Evolutionary conservation across 2,797 vertebrate genomes (phyloP).

Genomic region (Tapirus indicus): DNA sequence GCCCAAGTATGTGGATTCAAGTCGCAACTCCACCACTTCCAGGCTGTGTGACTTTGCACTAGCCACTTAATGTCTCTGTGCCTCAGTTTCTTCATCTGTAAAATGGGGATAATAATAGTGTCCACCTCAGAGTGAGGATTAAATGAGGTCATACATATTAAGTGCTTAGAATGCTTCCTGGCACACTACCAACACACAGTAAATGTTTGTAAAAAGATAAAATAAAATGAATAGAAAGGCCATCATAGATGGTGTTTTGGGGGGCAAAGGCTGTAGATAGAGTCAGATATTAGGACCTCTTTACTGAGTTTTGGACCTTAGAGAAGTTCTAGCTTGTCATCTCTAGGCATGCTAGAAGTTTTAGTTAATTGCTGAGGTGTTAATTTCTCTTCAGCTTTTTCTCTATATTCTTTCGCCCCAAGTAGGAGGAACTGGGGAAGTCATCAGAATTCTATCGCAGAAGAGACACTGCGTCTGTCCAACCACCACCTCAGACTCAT

Average conservation of each 20-base stretch:
- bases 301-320: not conserved
- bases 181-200: not conserved
- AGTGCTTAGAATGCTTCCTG: not conserved
- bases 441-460: not conserved
- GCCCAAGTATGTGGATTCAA: not conserved
- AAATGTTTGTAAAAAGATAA: not conserved
- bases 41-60: not conserved
- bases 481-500: not conserved
- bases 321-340: not conserved
- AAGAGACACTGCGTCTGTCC: fast-evolving
- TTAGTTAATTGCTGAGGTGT: not conserved
- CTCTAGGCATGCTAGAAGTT: not conserved
- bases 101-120: not conserved
- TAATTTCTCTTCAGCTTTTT: not conserved
- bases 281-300: not conserved
- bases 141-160: not conserved
- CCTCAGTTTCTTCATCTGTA: not conserved
- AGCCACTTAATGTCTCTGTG: not conserved
- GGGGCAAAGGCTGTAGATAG: not conserved
- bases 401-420: not conserved
- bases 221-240: not conserved
- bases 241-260: not conserved
- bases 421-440: not conserved
- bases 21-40: not conserved
- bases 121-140: not conserved